Conservation (phyloP, 2,113 vertebrate species). For the Odocoileus virginianus region DNA sequence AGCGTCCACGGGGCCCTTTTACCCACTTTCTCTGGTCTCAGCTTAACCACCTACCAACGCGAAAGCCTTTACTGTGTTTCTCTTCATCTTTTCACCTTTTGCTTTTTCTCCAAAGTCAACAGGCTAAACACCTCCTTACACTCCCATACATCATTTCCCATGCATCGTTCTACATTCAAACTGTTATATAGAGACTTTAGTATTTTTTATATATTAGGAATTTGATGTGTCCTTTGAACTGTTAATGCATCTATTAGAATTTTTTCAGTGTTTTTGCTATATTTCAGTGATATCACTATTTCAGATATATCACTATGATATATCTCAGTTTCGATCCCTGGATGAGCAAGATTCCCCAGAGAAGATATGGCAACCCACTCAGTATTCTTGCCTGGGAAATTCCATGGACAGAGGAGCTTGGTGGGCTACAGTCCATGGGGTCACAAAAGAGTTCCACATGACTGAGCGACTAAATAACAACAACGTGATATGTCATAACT, state of each 20-base stretch:
- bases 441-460: not conserved
- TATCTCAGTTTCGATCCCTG: not conserved
- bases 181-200: not conserved
- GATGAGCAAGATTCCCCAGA: not conserved
- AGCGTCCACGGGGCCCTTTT: rapidly evolving
- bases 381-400: not conserved
- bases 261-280: not conserved
- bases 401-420: not conserved
- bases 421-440: not conserved
- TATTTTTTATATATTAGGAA: not conserved
- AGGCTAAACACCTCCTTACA: not conserved
- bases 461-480: not conserved
- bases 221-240: not conserved
- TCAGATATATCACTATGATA: not conserved
- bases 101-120: not conserved
- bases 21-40: not conserved
- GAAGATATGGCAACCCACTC: not conserved
- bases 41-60: not conserved
- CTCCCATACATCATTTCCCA: not conserved
- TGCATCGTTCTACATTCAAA: not conserved
- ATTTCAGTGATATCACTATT: not conserved
- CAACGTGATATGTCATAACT: not conserved
- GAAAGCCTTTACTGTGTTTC: not conserved
- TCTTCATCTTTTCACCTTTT: not conserved
- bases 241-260: not conserved